Evolutionary conservation across 1,140 invertebrate genomes (phyloP).

Genomic region (Leptinotarsa undecemlineata): DNA sequence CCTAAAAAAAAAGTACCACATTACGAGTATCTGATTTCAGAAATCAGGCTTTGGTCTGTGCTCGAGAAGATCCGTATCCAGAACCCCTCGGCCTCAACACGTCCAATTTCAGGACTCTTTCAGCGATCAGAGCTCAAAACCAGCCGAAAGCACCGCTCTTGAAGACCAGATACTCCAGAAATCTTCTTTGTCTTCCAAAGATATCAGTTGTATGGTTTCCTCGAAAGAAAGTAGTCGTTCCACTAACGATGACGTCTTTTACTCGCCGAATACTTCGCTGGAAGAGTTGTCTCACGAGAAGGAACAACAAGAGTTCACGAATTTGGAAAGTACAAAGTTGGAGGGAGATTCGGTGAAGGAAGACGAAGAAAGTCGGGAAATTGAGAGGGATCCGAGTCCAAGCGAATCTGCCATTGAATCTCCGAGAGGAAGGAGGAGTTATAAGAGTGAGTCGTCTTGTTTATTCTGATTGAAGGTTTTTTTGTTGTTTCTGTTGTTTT

Average conservation of each 20-base stretch:
- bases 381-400: not conserved
- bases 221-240: conserved; percentile 36
- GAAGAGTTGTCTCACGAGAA: not conserved
- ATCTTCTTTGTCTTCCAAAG: conserved; percentile 24
- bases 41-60: conserved; percentile 29
- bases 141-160: conserved; percentile 21
- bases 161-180: conserved; percentile 27
- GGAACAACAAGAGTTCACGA: not conserved
- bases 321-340: too few species aligned
- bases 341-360: not conserved
- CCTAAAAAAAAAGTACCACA: too few species aligned
- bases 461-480: too few species aligned
- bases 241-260: conserved; percentile 40
- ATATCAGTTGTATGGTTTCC: conserved; percentile 26
- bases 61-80: conserved; percentile 34
- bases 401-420: conserved; percentile 18
- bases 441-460: conserved; percentile 36
- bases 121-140: conserved; percentile 14
- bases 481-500: too few species aligned
- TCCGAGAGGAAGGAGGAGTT: conserved; percentile 41
- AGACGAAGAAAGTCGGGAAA: conserved; percentile 13
- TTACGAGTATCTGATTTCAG: not conserved
- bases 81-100: conserved; percentile 32
- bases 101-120: conserved; percentile 38
- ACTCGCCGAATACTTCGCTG: conserved; percentile 41